Conservation (phyloP, 2,888 invertebrate species). For the Agrochola macilenta region DNA sequence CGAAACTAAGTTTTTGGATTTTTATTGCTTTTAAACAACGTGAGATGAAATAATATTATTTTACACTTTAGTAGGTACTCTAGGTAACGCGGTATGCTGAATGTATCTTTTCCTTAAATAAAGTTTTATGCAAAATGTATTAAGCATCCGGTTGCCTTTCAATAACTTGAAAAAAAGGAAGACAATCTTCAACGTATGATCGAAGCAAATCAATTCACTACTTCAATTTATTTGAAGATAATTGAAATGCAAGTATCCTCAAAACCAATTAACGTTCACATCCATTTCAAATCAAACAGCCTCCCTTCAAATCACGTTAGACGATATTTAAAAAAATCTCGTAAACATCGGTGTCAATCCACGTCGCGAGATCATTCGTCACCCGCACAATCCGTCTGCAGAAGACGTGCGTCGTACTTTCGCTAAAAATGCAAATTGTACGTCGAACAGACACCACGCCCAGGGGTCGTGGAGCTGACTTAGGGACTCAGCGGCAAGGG, state of each 20-base stretch:
- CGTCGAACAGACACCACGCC: conserved; percentile 87
- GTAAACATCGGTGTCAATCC: conserved; percentile 72
- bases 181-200: too few species aligned
- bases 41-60: conserved; percentile 88
- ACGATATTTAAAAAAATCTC: conserved; percentile 64
- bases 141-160: neutral
- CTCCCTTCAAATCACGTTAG: conserved; percentile 25
- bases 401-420: conserved; percentile 87
- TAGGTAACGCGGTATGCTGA: conserved; percentile 41
- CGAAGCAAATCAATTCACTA: neutral
- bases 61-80: conserved; percentile 77
- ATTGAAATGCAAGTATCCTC: conserved; percentile 2
- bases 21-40: conserved; percentile 89
- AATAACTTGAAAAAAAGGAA: neutral
- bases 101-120: neutral
- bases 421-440: conserved; percentile 89
- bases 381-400: conserved; percentile 85
- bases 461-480: conserved; percentile 76
- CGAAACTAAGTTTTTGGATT: conserved; percentile 87
- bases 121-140: neutral
- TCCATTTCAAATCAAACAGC: conserved; percentile 17
- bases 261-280: conserved; percentile 11
- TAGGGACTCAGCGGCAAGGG: conserved; percentile 76
- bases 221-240: neutral
- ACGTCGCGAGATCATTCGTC: conserved; percentile 85